Evolutionary conservation across 2,888 invertebrate species (phyloP).

Genomic region (Leptinotarsa juncta): DNA sequence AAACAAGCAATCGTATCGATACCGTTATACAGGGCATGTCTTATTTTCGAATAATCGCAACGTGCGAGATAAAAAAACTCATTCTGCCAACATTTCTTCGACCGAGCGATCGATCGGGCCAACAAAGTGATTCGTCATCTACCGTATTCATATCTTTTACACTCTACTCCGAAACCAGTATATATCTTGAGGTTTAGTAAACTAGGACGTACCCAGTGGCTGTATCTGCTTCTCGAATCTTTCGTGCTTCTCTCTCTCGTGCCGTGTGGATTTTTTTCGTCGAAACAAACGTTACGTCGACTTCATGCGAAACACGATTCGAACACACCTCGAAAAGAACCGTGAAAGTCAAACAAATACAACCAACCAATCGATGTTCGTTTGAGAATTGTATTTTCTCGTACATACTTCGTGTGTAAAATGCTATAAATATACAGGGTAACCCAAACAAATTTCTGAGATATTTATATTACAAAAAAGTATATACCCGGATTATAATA

Average conservation of each 20-base stretch:
- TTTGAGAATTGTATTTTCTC: too few relatives aligned
- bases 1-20: background rate
- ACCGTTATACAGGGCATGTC: constrained; percentile 1
- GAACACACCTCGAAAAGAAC: background rate
- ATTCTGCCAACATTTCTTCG: background rate
- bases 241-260: background rate
- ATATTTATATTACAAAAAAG: too few relatives aligned
- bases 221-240: background rate
- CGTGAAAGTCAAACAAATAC: background rate
- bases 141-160: background rate
- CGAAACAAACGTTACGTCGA: background rate
- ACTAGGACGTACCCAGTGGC: constrained; percentile 20
- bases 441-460: too few relatives aligned
- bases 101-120: background rate
- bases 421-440: too few relatives aligned
- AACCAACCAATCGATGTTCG: too few relatives aligned
- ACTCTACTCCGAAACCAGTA: background rate
- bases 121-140: constrained; percentile 6
- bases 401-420: too few relatives aligned
- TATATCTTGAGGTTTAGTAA: constrained; percentile 8
- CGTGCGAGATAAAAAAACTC: background rate
- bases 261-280: background rate
- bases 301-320: background rate
- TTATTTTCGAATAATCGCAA: background rate
- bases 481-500: too few relatives aligned